phyloP scores from a whole-genome alignment of 35 echinoderm and acorn worm genomes.

The Antedon bifida region DNA sequence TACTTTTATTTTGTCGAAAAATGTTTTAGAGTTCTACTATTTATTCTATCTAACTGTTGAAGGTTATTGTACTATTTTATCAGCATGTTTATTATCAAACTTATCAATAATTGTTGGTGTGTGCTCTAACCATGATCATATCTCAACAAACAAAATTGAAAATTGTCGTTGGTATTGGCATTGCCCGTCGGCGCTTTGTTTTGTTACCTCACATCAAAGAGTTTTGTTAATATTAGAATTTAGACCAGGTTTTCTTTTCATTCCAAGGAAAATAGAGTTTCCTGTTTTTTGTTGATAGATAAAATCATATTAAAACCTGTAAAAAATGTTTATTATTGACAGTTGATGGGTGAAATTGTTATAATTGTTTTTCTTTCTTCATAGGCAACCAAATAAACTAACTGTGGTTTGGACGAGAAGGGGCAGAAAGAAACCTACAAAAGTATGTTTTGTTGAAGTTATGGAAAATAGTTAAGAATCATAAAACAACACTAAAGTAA shows the following conservation, averaged over 20 bases:
- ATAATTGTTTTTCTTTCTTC: background rate
- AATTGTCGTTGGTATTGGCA: background rate
- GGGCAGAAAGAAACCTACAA: slow-evolving; percentile 71
- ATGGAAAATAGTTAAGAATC: too few species aligned
- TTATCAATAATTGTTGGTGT: background rate
- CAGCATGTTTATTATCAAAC: background rate
- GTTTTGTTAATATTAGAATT: background rate
- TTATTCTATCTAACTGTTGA: too few species aligned
- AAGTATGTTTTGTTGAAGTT: slow-evolving; percentile 38
- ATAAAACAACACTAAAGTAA: too few species aligned
- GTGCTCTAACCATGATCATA: background rate
- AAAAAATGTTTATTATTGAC: background rate
- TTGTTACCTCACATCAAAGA: background rate
- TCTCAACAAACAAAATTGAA: background rate
- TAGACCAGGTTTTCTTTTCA: background rate
- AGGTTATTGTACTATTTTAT: background rate
- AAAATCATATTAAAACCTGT: background rate
- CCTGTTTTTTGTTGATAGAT: background rate
- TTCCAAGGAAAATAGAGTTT: background rate
- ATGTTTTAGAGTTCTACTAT: background rate
- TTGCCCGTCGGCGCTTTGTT: background rate
- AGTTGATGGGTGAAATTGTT: background rate
- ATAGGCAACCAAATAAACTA: slow-evolving; percentile 88
- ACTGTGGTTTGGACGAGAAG: slow-evolving; percentile 77
- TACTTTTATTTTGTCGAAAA: too few species aligned